Evolutionary conservation across 2,113 vertebrate species (phyloP).

Genomic region (Mormyrus iriodes): DNA sequence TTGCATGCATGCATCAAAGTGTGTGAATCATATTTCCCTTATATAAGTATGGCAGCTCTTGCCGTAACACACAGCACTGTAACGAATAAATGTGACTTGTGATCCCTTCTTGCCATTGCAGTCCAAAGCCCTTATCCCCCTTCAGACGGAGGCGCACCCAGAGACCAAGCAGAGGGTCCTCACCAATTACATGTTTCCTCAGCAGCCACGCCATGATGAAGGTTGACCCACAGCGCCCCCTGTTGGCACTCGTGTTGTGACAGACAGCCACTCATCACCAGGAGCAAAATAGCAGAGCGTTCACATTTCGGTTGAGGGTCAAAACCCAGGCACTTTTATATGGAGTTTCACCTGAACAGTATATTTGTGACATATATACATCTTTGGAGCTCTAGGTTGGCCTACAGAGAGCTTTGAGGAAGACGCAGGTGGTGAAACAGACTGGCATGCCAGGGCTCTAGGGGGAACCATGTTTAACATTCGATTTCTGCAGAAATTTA

Average conservation of each 20-base stretch:
- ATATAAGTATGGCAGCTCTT: not conserved
- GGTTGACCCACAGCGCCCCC: constrained; percentile 42
- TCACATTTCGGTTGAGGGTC: not conserved
- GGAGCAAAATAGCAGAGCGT: not conserved
- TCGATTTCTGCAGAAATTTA: not conserved
- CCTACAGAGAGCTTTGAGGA: not conserved
- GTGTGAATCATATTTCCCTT: not conserved
- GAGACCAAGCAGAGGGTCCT: constrained; percentile 96
- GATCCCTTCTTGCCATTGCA: constrained; percentile 43
- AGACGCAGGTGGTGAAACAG: not conserved
- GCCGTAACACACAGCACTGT: not conserved
- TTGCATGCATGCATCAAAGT: not conserved
- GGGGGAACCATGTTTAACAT: not conserved
- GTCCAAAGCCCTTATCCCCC: constrained; percentile 98
- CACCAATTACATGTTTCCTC: constrained; percentile 99
- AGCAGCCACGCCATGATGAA: constrained; percentile 92
- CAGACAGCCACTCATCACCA: not conserved
- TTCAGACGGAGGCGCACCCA: constrained; percentile 95
- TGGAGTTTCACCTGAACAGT: not conserved
- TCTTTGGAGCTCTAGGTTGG: not conserved
- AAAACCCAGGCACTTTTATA: not conserved
- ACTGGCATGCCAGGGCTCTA: not conserved
- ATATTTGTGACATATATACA: not conserved
- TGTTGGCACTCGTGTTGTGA: not conserved
- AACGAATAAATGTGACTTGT: constrained; percentile 4